These are phyloP conservation scores for Vulpes vulpes DNA, from an alignment of 2,113 vertebrate genomes.

Conservation along the genomic window DNA sequence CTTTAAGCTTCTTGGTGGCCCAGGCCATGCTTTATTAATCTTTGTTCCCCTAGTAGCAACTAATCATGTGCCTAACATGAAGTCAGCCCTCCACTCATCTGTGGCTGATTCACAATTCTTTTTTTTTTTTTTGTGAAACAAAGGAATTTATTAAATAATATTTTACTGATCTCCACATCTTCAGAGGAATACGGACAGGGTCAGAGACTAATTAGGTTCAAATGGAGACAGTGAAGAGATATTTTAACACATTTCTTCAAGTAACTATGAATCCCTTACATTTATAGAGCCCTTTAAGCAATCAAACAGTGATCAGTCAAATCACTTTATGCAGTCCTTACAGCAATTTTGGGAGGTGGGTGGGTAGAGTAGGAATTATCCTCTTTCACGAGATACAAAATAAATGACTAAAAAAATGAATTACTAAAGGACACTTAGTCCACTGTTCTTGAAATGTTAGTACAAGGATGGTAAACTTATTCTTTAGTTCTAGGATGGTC, in stretches of 20 bases:
- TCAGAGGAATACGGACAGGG: neutral
- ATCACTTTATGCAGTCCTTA: neutral
- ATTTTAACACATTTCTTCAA: slow-evolving; percentile 32
- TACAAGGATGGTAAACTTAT: neutral
- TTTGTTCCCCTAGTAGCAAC: neutral
- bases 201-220: slow-evolving; percentile 17
- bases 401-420: neutral
- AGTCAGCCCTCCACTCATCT: neutral
- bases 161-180: neutral
- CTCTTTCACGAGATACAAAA: neutral
- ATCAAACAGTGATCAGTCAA: neutral
- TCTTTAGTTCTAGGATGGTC: neutral
- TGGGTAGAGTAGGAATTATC: slow-evolving; percentile 6
- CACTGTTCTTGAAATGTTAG: neutral
- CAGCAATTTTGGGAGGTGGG: neutral
- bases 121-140: neutral
- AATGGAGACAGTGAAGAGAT: neutral
- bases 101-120: too few relatives aligned
- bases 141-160: neutral
- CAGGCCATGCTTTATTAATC: neutral
- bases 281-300: slow-evolving; percentile 43
- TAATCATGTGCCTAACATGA: neutral
- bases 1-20: slow-evolving; percentile 26
- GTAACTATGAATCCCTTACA: slow-evolving; percentile 27
- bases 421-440: neutral